These are phyloP conservation scores for Thinocorus orbignyianus DNA, from an alignment of 2,113 vertebrate species.

Conservation along the genomic window DNA sequence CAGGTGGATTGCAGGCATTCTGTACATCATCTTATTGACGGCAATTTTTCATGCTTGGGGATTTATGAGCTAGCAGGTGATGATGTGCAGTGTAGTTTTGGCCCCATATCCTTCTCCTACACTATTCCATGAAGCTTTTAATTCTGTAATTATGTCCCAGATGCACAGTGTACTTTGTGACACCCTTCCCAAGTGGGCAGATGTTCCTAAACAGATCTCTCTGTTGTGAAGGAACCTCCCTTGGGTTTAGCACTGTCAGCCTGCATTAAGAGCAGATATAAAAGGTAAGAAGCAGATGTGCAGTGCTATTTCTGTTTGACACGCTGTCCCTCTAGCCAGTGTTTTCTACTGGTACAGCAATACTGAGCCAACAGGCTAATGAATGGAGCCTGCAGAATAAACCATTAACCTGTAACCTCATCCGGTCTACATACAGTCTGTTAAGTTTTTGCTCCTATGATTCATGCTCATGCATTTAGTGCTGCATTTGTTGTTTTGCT, in stretches of 20 bases:
- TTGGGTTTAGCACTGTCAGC: constrained; percentile 47
- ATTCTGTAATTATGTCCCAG: not conserved
- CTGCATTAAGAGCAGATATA: constrained; percentile 33
- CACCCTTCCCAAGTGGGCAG: not conserved
- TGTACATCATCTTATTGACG: not conserved
- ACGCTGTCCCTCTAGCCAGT: not conserved
- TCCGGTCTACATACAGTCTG: not conserved
- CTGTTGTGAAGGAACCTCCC: constrained; percentile 7
- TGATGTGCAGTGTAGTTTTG: not conserved
- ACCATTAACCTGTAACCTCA: constrained; percentile 69
- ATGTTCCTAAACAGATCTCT: constrained; percentile 38
- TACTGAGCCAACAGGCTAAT: constrained; percentile 55
- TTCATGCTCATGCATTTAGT: constrained; percentile 4
- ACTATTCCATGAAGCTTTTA: constrained; percentile 1
- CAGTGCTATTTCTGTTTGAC: constrained; percentile 8
- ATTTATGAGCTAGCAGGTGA: constrained; percentile 21
- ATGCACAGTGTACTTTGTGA: not conserved
- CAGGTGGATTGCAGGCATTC: not conserved
- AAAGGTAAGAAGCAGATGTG: constrained; percentile 34
- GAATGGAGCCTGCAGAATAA: constrained; percentile 49
- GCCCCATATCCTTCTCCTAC: not conserved
- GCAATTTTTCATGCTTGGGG: not conserved
- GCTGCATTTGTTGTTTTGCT: not conserved
- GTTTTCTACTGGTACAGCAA: not conserved
- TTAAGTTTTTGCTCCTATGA: constrained; percentile 26